Evolutionary conservation across 1,140 invertebrate species (phyloP).

Genomic region (Panagrolaimus sp.): DNA sequence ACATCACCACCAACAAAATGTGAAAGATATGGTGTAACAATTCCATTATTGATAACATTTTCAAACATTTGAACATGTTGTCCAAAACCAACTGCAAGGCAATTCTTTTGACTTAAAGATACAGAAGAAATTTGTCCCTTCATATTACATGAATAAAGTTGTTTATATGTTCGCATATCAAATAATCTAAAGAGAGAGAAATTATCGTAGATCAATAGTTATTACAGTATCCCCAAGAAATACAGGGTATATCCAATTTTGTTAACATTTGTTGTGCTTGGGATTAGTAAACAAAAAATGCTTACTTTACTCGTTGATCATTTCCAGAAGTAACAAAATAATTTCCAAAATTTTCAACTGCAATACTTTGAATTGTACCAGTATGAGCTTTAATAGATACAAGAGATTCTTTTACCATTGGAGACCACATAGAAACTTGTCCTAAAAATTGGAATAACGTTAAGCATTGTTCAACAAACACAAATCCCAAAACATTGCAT

Average conservation of each 20-base stretch:
- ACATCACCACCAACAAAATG: slow-evolving; percentile 70
- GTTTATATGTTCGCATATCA: slow-evolving; percentile 77
- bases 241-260: no score
- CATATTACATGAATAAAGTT: slow-evolving; percentile 68
- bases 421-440: slow-evolving; percentile 89
- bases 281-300: slow-evolving; percentile 13
- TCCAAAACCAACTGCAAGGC: slow-evolving; percentile 68
- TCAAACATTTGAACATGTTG: slow-evolving; percentile 74
- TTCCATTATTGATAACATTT: slow-evolving; percentile 47
- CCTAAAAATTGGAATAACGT: slow-evolving; percentile 60
- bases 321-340: slow-evolving; percentile 55
- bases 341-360: slow-evolving; percentile 76
- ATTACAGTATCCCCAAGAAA: no score
- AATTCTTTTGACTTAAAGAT: slow-evolving; percentile 78
- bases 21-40: slow-evolving; percentile 72
- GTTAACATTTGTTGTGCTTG: no score
- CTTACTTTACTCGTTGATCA: slow-evolving; percentile 38
- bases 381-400: slow-evolving; percentile 85
- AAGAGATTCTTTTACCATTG: slow-evolving; percentile 75
- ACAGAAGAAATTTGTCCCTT: slow-evolving; percentile 69
- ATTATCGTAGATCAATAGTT: no score
- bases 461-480: slow-evolving; percentile 2
- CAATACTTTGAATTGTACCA: slow-evolving; percentile 71
- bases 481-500: no score
- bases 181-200: slow-evolving; percentile 79